Percentiles rank a stretch among this genome's conserved stretches.
Conservation (phyloP, 2,113 vertebrate genomes). For the Mastomys coucha region DNA sequence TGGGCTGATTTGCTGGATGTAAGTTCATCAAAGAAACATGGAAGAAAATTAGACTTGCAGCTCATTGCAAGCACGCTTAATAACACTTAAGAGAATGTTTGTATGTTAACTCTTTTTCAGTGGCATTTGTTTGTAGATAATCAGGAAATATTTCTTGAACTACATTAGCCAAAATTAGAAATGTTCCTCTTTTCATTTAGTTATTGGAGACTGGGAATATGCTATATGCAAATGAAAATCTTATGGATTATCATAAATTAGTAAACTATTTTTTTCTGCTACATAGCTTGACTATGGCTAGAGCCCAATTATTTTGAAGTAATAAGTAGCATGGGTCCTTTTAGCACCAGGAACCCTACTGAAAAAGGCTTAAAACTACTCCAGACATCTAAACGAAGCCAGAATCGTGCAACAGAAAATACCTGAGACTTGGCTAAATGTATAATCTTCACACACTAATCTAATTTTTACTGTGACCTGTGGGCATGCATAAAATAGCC, state of each 20-base stretch:
- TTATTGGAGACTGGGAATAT: background rate
- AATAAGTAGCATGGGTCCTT: conserved; percentile 5
- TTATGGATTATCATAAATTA: background rate
- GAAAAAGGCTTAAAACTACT: background rate
- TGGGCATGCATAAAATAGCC: background rate
- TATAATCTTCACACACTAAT: background rate
- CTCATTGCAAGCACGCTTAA: conserved; percentile 19
- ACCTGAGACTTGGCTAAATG: background rate
- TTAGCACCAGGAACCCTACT: background rate
- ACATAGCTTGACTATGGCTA: background rate
- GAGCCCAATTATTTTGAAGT: conserved; percentile 42
- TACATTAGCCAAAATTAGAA: conserved; percentile 1
- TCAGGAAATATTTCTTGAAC: conserved; percentile 18
- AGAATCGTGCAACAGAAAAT: background rate
- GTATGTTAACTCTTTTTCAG: conserved; percentile 42
- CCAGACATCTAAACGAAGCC: background rate
- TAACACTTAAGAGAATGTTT: conserved; percentile 29
- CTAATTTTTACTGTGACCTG: background rate
- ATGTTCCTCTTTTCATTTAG: background rate
- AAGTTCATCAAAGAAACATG: conserved; percentile 59
- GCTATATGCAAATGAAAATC: conserved; percentile 30
- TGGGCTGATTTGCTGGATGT: conserved; percentile 49
- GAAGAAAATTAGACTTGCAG: conserved; percentile 50
- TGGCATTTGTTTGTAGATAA: conserved; percentile 33
- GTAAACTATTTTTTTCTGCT: background rate